Evolutionary conservation across 2,888 invertebrate genomes (phyloP).

Genomic region (Acleris sparsana): DNA sequence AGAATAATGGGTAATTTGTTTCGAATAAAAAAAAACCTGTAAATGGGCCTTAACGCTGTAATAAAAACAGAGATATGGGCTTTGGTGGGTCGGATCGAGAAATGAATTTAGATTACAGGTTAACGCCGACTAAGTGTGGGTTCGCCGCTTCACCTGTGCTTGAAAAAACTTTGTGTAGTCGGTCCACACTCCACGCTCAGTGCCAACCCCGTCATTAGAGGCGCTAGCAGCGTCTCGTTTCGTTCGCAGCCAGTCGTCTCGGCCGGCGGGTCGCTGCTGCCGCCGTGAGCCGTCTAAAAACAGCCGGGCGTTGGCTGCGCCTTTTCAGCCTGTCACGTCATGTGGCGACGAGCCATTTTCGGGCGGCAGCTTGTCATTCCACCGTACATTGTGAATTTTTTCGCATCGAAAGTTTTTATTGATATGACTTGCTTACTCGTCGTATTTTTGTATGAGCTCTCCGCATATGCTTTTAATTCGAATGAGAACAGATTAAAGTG

Average conservation of each 20-base stretch:
- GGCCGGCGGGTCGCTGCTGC: background rate
- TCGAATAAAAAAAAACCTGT: conserved; percentile 78
- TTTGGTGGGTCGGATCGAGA: conserved; percentile 79
- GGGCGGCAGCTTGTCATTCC: conserved; percentile 58
- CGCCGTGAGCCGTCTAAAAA: conserved; percentile 22
- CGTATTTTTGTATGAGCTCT: conserved; percentile 43
- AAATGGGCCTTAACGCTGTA: conserved; percentile 80
- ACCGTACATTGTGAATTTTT: conserved; percentile 61
- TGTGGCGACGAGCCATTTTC: conserved; percentile 53
- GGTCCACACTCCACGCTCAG: conserved; percentile 19
- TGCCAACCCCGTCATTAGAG: conserved; percentile 33
- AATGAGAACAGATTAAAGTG: conserved; percentile 52
- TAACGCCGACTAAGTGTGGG: conserved; percentile 82
- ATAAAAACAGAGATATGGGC: conserved; percentile 81
- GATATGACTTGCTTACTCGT: conserved; percentile 52
- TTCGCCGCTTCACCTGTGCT: conserved; percentile 76
- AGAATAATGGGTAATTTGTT: conserved; percentile 81
- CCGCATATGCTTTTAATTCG: conserved; percentile 42
- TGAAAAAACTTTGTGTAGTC: conserved; percentile 60
- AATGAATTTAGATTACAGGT: conserved; percentile 84
- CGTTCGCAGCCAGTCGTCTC: conserved; percentile 10
- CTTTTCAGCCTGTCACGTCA: conserved; percentile 58
- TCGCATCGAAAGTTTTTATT: conserved; percentile 47
- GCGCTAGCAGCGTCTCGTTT: conserved; percentile 20
- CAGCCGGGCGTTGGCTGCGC: conserved; percentile 36